phyloP scores from a whole-genome alignment of 2,888 invertebrate genomes.

The Brachypalpus laphriformis region DNA sequence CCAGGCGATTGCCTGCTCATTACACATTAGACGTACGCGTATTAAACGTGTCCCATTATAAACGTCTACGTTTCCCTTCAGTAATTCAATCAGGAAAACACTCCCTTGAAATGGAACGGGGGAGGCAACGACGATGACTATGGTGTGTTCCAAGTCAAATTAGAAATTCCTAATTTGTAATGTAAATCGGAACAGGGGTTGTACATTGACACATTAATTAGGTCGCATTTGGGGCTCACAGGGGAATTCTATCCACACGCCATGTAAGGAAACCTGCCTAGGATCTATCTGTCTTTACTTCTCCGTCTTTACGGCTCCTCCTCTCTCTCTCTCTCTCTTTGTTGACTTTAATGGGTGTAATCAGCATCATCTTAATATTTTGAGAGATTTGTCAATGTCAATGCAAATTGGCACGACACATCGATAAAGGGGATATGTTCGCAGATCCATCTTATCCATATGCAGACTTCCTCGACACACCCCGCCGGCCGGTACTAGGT shows the following conservation, averaged over 20 bases:
- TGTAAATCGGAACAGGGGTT: conserved; percentile 56
- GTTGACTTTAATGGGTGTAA: conserved; percentile 37
- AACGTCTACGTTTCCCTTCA: conserved; percentile 16
- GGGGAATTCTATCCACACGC: conserved; percentile 23
- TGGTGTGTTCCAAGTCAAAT: conserved; percentile 47
- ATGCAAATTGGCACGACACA: conserved; percentile 48
- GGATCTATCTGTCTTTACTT: background rate
- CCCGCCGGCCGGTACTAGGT: too few relatives aligned
- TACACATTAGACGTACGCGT: conserved; percentile 46
- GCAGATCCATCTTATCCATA: background rate
- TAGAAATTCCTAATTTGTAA: conserved; percentile 65
- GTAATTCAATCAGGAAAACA: conserved; percentile 58
- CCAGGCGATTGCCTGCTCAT: conserved; percentile 61
- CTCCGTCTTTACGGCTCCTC: too few relatives aligned
- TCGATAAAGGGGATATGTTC: background rate
- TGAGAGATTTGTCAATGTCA: conserved; percentile 62
- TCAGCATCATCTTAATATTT: conserved; percentile 56
- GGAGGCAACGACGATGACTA: too few relatives aligned
- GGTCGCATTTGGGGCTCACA: conserved; percentile 13
- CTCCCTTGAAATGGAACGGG: background rate
- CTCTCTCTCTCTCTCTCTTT: background rate
- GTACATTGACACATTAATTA: conserved; percentile 59
- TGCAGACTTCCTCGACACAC: background rate
- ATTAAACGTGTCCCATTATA: conserved; percentile 33
- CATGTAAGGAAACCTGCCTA: background rate